Evolutionary conservation across 2,888 invertebrate species (phyloP), one percentile per base, ranked within the genome.

Genomic region (Epiblema foenella): DNA sequence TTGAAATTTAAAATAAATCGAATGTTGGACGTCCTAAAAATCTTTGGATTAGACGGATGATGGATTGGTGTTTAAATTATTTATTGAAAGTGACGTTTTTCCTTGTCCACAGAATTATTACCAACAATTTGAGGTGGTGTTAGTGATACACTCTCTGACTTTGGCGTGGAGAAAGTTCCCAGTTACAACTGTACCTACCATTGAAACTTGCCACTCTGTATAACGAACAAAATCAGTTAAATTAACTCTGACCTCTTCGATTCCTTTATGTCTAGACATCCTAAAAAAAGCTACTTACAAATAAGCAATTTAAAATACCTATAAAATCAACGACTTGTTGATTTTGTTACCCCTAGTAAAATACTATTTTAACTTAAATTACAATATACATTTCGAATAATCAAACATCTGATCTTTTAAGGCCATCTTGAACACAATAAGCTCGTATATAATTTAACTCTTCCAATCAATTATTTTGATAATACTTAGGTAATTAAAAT

Each of bases 391-490:
- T 18, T 46, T 17, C 2, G n/a, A 56, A 49, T 17, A 15, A 33
- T 56, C 7, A 7, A 33, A 7, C 11, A 56, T 20, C 39, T 18
- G 24, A 52, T 59, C 29, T 29, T n/a, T 24, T 37, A 65, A 70
- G 64, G 69, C 65, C 59, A 59, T 46, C 1, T 20, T 59, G 69
- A 70, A 70, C 69, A 70, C 69, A 52, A 59, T 37, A 62, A 57
- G 49, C 56, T 10, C 24, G 17, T 0, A 29, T 29, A 60, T n/a
- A 10, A 11, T 37, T 33, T 46, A 42, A 15, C 0, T 46, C 12
- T 46, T 1, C 46, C 2, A 42, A 42, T 39, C 11, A 5, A 42
- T 42, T 42, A 15, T 46, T n/a, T 42, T 42, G 12, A 42, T 3
- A 46, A 46, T 46, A 46, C 42, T 46, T 46, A 7, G n/a, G 15